Evolutionary conservation across 2,888 invertebrate species (phyloP).

Genomic region (Drosophila multiciliata): DNA sequence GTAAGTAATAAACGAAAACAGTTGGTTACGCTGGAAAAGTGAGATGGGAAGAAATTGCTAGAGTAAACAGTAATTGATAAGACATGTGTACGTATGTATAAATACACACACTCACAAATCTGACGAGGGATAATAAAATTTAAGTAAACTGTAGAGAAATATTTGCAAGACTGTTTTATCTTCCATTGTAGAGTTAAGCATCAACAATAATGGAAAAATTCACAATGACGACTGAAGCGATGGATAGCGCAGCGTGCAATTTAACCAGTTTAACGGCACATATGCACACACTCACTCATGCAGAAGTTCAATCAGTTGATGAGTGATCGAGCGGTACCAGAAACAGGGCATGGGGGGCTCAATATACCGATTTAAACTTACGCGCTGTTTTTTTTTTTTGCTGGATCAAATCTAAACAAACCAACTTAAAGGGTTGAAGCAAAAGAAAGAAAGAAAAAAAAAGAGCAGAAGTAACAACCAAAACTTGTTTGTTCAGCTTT

Average conservation of each 20-base stretch:
- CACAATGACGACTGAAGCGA: constrained; percentile 29
- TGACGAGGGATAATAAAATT: constrained; percentile 10
- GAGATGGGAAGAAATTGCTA: constrained; percentile 8
- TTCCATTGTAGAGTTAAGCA: constrained; percentile 27
- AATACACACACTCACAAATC: neutral
- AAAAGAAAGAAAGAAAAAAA: constrained; percentile 18
- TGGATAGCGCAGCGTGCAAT: constrained; percentile 53
- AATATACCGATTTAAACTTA: constrained; percentile 68
- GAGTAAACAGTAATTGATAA: constrained; percentile 32
- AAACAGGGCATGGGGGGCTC: constrained; percentile 21
- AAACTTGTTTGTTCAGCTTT: constrained; percentile 62
- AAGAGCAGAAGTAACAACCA: constrained; percentile 25
- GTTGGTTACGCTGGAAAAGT: constrained; percentile 22
- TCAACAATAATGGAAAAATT: constrained; percentile 7
- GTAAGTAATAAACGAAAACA: constrained; percentile 1
- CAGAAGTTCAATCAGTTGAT: constrained; percentile 26
- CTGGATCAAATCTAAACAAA: constrained; percentile 63
- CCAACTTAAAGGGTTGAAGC: constrained; percentile 40
- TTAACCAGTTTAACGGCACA: constrained; percentile 72
- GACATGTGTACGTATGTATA: neutral
- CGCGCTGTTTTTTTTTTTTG: constrained; percentile 39
- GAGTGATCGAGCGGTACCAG: constrained; percentile 12
- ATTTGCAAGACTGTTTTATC: constrained; percentile 38
- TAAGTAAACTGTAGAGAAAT: constrained; percentile 19
- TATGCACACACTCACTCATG: constrained; percentile 19